These are phyloP conservation scores for Platalea minor DNA, from an alignment of 2,797 vertebrate species.

Conservation along the genomic window DNA sequence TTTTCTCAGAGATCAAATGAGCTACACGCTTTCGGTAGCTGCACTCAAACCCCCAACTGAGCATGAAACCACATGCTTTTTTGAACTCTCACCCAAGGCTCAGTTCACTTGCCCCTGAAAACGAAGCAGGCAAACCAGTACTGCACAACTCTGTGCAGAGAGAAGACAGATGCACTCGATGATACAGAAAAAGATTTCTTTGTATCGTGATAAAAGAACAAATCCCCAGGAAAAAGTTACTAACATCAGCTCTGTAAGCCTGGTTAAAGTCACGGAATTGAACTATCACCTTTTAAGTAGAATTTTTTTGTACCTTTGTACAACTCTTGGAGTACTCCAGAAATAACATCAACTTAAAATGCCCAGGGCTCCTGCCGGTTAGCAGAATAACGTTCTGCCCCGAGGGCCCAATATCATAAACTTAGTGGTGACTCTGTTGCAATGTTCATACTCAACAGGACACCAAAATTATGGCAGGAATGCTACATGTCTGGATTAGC, in stretches of 20 bases:
- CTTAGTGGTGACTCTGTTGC: not conserved
- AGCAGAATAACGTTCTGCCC: not conserved
- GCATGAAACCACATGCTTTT: not conserved
- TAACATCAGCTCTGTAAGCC: not conserved
- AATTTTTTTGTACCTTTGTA: not conserved
- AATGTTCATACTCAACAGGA: not conserved
- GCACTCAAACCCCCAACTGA: not conserved
- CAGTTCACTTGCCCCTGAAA: not conserved
- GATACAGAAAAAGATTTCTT: not conserved
- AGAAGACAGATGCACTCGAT: rapidly evolving
- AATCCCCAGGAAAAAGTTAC: not conserved
- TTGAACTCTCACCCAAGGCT: not conserved
- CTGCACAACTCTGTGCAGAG: not conserved
- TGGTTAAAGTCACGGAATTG: not conserved
- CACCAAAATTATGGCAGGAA: not conserved
- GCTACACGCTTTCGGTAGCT: not conserved
- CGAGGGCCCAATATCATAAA: not conserved
- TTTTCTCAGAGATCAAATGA: not conserved
- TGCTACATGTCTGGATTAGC: not conserved
- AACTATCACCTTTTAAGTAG: rapidly evolving
- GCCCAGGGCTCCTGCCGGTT: not conserved
- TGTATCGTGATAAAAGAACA: not conserved
- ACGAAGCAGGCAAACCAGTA: not conserved
- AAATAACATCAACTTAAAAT: not conserved
- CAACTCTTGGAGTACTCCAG: not conserved